Base-by-base conservation (phyloP, 2,113 vertebrate species). In the Aptenodytes patagonicus region DNA sequence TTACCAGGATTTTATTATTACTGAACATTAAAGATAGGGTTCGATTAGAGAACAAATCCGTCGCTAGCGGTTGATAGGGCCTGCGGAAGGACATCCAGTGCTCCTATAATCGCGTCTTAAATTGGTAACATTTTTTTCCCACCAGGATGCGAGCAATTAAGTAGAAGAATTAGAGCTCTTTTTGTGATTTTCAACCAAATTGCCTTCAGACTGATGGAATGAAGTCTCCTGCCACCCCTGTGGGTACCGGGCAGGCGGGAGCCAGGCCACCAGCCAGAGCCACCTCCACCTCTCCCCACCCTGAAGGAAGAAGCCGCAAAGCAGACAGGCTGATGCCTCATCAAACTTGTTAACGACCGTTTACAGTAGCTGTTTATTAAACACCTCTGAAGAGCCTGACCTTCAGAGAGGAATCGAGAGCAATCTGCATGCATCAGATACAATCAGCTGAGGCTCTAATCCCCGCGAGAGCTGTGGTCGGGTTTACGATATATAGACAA, bases 271-370 rank as follows among this genome's bases (percentile, higher is more conserved):
- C 42, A 31, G 47, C 24, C 24, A 2, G 29, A 66, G n/a, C 60
- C 46, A 34, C 58, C 84, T 29, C 29, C 10, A 7, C 7, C 42
- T 17, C 49, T 31, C 15, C 11, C 62, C 58, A 7, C 6, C 7
- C 29, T 0, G 20, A 9, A 17, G 0, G 32, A 17, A 66, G 66
- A 8, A 64, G 62, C 71, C 2, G 3, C 58, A 4, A 7, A 68
- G 26, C 2, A 9, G 47, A 3, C 1, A 36, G 17, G 34, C 1
- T 44, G 69, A 13, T 26, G 3, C 26, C 62, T 77, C 86, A 20
- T 46, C 44, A 31, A 21, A 26, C 17, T 28, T 0, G 10, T 44
- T 9, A 5, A 22, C 1, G 10, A 58, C 52, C 10, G 0, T 60
- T 46, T 40, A 17, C 42, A 26, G 82, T 7, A 1, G 7, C 17